Percentiles rank a stretch among this genome's conserved stretches.
These are phyloP conservation scores for Epirrita christyi DNA, from an alignment of 2,888 invertebrate genomes.

Conservation along the genomic window DNA sequence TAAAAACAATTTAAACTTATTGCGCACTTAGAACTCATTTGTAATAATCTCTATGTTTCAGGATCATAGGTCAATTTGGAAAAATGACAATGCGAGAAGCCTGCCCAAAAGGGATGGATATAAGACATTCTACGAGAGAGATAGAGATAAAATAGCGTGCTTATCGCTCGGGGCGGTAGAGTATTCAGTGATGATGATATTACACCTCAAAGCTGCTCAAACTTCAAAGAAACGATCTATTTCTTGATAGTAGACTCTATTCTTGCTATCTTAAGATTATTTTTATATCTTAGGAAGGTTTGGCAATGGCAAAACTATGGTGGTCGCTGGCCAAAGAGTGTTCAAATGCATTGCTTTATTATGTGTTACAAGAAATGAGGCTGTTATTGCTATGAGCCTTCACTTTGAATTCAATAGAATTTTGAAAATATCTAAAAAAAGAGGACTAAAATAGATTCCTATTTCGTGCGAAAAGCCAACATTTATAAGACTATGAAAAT, in stretches of 20 bases:
- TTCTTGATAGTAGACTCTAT: constrained; percentile 42
- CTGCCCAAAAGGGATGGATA: constrained; percentile 45
- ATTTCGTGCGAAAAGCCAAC: too few species aligned
- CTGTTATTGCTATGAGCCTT: constrained; percentile 55
- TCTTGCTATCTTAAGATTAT: constrained; percentile 40
- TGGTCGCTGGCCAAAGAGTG: constrained; percentile 45
- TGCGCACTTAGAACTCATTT: constrained; percentile 64
- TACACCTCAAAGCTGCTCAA: constrained; percentile 56
- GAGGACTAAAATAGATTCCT: too few species aligned
- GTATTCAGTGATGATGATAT: constrained; percentile 69
- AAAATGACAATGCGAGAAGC: constrained; percentile 75
- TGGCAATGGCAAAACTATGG: constrained; percentile 35
- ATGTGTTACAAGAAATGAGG: constrained; percentile 71
- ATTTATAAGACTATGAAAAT: too few species aligned
- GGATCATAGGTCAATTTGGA: constrained; percentile 75
- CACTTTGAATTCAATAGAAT: too few species aligned
- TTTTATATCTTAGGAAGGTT: constrained; percentile 15
- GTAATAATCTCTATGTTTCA: constrained; percentile 68
- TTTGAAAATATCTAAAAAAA: too few species aligned
- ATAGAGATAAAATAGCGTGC: constrained; percentile 54
- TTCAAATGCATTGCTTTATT: constrained; percentile 67
- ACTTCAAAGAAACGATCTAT: constrained; percentile 11
- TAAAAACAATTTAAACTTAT: constrained; percentile 46
- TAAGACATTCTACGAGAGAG: constrained; percentile 35
- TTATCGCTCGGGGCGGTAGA: constrained; percentile 64